A percentile compares a stretch with the other conserved stretches of the same genome.
Conservation (phyloP, 1,140 invertebrate species). For the Meloidogyne chitwoodi region DNA sequence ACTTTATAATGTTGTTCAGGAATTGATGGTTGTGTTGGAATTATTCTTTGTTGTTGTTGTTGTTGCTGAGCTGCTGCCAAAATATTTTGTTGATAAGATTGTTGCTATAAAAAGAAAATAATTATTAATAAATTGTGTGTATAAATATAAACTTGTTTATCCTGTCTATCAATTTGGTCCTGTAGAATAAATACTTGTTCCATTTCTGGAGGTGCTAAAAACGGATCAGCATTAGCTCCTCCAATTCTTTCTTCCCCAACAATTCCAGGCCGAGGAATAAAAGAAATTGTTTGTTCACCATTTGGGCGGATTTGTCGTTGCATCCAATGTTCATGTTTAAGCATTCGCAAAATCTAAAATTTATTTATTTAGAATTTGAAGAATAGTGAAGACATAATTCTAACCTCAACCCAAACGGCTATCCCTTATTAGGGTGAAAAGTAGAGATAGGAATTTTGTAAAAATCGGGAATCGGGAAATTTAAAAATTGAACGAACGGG, state of each 20-base stretch:
- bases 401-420: no score
- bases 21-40: neutral
- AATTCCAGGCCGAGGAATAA: constrained; percentile 10
- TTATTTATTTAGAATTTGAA: no score
- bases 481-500: no score
- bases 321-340: constrained; percentile 13
- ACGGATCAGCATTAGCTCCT: neutral
- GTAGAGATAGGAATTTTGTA: no score
- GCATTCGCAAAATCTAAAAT: constrained; percentile 5
- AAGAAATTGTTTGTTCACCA: neutral
- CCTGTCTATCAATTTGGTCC: neutral
- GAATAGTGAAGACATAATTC: no score
- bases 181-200: constrained; percentile 1
- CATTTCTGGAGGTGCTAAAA: constrained; percentile 16
- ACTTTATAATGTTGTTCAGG: neutral
- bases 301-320: neutral
- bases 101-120: neutral
- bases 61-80: constrained; percentile 15
- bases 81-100: constrained; percentile 6
- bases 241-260: constrained; percentile 5
- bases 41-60: constrained; percentile 24
- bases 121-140: neutral
- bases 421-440: no score
- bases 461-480: no score
- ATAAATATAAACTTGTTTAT: no score